Evolutionary conservation across 2,888 invertebrate species (phyloP), one percentile per base, ranked within the genome.

Genomic region (Polymixis flavicincta): DNA sequence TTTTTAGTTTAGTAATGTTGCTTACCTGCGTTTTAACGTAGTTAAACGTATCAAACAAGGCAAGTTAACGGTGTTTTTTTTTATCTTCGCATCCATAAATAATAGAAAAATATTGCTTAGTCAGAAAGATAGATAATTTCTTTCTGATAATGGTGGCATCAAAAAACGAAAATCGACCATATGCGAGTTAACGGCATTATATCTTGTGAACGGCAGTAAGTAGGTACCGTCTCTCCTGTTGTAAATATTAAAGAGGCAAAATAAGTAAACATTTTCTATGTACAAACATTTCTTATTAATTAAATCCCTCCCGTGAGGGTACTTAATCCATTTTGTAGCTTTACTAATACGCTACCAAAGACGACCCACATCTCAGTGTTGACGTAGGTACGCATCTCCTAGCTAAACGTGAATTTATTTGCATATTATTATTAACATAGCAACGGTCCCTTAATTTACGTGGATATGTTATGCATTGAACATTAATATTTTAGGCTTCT

Each of bases 291-390:
- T 91, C 85, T 89, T 89, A 92, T 90, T 91, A 92, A 93, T 92
- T 91, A 90, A 92, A 91, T 89, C 88, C 88, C 88, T 89, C 89
- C 89, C 88, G 88, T 84, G 88, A 89, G 88, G 87, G 89, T 85
- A 86, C 87, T 85, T 94, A 93, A 93, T 94, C 90, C 91, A 87
- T 90, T 92, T 93, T 92, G 90, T 83, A 89, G 91, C 90, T 89
- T n/a, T 88, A 89, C 90, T 89, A 92, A 93, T 90, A 92, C 89
- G 83, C 86, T 88, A 85, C 89, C 87, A 89, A 87, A 87, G 87
- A 86, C 89, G 89, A 91, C 93, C 92, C 91, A 89, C 89, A 87
- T 94, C 92, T 90, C 86, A 87, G 88, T 88, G 91, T 88, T 92
- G 92, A 93, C 89, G 88, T 85, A 89, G 90, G 90, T 88, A 90